A percentile compares a stretch with the other conserved stretches of the same genome.
phyloP scores from a whole-genome alignment of 2,113 vertebrate genomes.

The Protobothrops flavoviridis region DNA sequence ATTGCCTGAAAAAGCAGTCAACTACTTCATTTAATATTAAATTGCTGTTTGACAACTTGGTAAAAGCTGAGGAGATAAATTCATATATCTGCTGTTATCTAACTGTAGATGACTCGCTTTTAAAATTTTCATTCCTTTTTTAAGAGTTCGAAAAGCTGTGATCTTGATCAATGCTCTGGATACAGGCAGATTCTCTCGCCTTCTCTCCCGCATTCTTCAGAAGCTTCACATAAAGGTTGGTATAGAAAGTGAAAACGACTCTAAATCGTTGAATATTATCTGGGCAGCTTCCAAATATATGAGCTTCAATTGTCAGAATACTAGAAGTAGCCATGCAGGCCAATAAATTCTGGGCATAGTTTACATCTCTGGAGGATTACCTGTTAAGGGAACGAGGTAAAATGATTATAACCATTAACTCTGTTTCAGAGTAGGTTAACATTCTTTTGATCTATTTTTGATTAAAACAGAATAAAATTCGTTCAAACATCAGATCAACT shows the following conservation, averaged over 20 bases:
- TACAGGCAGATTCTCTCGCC: constrained; percentile 82
- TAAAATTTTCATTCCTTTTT: constrained; percentile 3
- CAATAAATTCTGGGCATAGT: not conserved
- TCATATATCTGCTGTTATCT: not conserved
- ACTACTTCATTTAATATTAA: not conserved
- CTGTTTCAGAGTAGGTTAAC: not conserved
- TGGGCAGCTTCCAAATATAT: not conserved
- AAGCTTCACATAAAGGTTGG: constrained; percentile 93
- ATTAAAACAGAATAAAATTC: not conserved
- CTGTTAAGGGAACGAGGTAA: not conserved
- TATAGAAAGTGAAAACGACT: not conserved
- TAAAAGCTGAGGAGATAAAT: not conserved
- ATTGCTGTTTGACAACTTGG: not conserved
- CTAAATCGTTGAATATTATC: not conserved
- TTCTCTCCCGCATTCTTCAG: constrained; percentile 88
- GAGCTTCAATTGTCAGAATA: not conserved
- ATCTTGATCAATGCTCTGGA: constrained; percentile 84
- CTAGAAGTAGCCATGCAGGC: not conserved
- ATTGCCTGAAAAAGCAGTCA: not conserved
- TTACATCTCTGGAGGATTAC: not conserved
- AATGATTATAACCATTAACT: not conserved
- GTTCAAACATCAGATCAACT: not conserved
- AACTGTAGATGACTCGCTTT: not conserved
- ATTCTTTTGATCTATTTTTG: not conserved
- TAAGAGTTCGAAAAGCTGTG: constrained; percentile 90